A percentile compares a stretch with the other conserved stretches of the same genome.
Conservation (phyloP, 1,140 invertebrate species). For the Brachionus manjavacas region DNA sequence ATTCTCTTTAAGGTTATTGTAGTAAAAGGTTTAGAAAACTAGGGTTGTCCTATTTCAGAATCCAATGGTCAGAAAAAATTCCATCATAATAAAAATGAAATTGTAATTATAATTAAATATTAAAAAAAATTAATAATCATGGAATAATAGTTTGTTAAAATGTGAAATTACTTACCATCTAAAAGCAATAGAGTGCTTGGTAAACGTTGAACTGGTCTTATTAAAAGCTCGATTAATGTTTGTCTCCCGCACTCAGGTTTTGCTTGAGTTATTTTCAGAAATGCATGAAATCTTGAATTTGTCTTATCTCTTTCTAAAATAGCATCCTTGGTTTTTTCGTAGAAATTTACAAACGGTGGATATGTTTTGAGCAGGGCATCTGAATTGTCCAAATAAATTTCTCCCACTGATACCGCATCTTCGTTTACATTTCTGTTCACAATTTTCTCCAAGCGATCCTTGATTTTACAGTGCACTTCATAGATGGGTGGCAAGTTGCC, state of each 20-base stretch:
- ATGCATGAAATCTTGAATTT: slow-evolving; percentile 91
- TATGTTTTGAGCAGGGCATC: slow-evolving; percentile 75
- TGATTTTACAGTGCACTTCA: slow-evolving; percentile 78
- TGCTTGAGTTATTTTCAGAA: slow-evolving; percentile 73
- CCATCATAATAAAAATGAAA: too few species aligned
- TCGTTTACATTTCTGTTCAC: slow-evolving; percentile 69
- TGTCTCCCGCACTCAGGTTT: slow-evolving; percentile 86
- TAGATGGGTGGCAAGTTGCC: slow-evolving; percentile 88
- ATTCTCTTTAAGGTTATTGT: too few species aligned
- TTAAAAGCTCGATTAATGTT: slow-evolving; percentile 85
- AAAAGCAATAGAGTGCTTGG: slow-evolving; percentile 88
- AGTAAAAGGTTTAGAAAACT: too few species aligned
- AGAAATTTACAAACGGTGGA: slow-evolving; percentile 94
- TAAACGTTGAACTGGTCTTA: slow-evolving; percentile 89
- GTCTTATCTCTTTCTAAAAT: slow-evolving; percentile 79
- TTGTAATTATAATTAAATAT: too few species aligned
- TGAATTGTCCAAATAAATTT: slow-evolving; percentile 75
- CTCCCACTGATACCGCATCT: slow-evolving; percentile 71
- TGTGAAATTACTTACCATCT: slow-evolving; percentile 66
- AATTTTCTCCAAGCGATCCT: slow-evolving; percentile 68
- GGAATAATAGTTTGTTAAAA: too few species aligned
- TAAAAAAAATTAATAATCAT: not conserved
- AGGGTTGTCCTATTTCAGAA: too few species aligned
- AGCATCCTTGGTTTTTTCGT: slow-evolving; percentile 89
- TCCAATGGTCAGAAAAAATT: too few species aligned